Evolutionary conservation across 2,888 invertebrate genomes (phyloP).

Genomic region (Venusia cambrica): DNA sequence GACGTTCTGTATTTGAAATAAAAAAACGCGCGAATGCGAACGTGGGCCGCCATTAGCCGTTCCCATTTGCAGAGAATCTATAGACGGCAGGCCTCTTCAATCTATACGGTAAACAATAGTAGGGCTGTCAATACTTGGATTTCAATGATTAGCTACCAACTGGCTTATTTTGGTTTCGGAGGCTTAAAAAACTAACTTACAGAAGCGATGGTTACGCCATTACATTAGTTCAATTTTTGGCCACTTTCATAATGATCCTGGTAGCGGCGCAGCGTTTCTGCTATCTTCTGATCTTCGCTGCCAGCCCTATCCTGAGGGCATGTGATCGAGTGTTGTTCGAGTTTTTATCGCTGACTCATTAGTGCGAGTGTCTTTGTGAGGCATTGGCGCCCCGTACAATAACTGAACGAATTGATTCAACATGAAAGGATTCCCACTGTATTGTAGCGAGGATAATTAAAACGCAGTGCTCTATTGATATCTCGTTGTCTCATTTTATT

Average conservation of each 20-base stretch:
- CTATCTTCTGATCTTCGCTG: conserved; percentile 17
- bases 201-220: no score
- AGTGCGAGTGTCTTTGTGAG: conserved; percentile 75
- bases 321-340: conserved; percentile 73
- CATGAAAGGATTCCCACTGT: conserved; percentile 50
- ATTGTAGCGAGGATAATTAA: conserved; percentile 43
- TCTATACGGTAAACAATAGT: conserved; percentile 69
- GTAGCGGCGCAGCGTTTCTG: conserved; percentile 3
- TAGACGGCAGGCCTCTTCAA: conserved; percentile 70
- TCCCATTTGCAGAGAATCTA: conserved; percentile 71
- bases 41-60: conserved; percentile 72
- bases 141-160: conserved; percentile 21
- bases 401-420: conserved; percentile 63
- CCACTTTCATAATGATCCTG: no score
- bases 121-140: conserved; percentile 41
- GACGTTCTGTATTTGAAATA: conserved; percentile 65
- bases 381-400: conserved; percentile 46
- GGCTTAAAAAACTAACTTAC: conserved; percentile 3
- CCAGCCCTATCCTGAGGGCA: conserved; percentile 58
- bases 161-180: conserved; percentile 17
- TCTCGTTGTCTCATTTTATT: background rate
- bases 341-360: conserved; percentile 79
- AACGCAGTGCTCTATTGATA: conserved; percentile 21
- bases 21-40: conserved; percentile 74
- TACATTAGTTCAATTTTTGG: no score